Evolutionary conservation across 64 coral and sea anemone species (phyloP).

Genomic region (Actinia tenebrosa): DNA sequence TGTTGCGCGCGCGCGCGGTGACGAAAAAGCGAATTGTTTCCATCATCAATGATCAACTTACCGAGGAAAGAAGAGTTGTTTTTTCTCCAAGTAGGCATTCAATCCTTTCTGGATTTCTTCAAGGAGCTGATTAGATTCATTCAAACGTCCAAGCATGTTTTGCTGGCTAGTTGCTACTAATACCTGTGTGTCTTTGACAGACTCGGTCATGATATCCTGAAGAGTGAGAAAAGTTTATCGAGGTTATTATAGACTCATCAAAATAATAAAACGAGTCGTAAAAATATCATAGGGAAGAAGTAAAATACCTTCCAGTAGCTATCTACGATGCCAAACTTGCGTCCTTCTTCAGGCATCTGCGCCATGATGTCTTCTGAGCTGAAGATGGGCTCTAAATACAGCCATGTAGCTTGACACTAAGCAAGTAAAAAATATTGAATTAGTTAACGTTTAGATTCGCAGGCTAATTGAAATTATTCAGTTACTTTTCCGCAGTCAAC

Average conservation of each 20-base stretch:
- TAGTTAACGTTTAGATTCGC: too few relatives aligned
- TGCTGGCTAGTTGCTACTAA: conserved; percentile 81
- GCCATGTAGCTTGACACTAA: conserved; percentile 95
- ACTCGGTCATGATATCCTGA: conserved; percentile 33
- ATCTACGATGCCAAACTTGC: conserved; percentile 99
- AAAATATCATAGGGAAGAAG: too few relatives aligned
- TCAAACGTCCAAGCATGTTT: conserved; percentile 93
- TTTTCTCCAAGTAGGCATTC: conserved; percentile 98
- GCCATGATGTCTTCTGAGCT: conserved; percentile 99
- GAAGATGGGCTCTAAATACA: conserved; percentile 20
- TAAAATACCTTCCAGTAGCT: conserved; percentile 84
- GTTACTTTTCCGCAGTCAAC: too few relatives aligned
- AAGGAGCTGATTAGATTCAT: conserved; percentile 90
- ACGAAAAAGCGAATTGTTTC: not conserved
- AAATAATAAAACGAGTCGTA: too few relatives aligned
- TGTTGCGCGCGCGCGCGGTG: not conserved
- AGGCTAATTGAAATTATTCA: too few relatives aligned
- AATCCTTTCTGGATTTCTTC: conserved; percentile 99
- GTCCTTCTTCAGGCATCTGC: conserved; percentile 96
- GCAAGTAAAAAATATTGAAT: too few relatives aligned
- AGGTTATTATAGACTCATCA: too few relatives aligned
- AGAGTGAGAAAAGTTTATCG: not conserved
- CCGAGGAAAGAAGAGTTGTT: conserved; percentile 98
- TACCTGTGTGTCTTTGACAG: conserved; percentile 91
- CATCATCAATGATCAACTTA: conserved; percentile 5